Evolutionary conservation across 2,113 vertebrate genomes (phyloP).

Genomic region (Syrmaticus mikado): DNA sequence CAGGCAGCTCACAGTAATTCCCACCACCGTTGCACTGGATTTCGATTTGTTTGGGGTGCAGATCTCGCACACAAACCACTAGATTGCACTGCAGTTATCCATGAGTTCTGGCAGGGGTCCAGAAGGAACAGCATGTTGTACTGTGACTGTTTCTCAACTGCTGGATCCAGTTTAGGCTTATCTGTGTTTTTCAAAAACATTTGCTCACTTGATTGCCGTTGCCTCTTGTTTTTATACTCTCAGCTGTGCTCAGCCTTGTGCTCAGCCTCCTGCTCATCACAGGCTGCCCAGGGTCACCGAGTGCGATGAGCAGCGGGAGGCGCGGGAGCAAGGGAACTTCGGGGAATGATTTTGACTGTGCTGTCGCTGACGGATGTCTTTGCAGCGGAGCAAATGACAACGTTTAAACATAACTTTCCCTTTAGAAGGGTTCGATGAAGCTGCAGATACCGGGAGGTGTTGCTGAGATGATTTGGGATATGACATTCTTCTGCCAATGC

Average conservation of each 20-base stretch:
- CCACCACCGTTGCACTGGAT: neutral
- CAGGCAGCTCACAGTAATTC: constrained; percentile 28
- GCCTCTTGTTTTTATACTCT: rapidly evolving
- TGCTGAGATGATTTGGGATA: neutral
- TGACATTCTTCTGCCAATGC: neutral
- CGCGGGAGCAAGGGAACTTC: neutral
- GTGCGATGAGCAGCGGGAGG: neutral
- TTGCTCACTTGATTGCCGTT: neutral
- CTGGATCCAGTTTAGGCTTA: neutral
- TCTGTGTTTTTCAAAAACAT: neutral
- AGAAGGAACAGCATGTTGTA: constrained; percentile 25
- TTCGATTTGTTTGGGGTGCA: neutral
- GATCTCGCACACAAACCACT: constrained; percentile 14
- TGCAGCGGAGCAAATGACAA: neutral
- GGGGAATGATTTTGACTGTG: neutral
- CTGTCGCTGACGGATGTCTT: neutral
- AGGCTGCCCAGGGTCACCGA: neutral
- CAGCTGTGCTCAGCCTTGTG: neutral
- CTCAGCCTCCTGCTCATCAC: neutral
- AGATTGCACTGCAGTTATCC: neutral
- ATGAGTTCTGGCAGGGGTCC: constrained; percentile 11
- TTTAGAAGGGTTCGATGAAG: neutral
- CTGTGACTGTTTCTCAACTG: neutral
- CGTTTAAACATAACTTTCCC: neutral
- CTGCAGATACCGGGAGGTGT: neutral